These are phyloP conservation scores for Crenuchus spilurus DNA, from an alignment of 2,797 vertebrate species.

Conservation along the genomic window DNA sequence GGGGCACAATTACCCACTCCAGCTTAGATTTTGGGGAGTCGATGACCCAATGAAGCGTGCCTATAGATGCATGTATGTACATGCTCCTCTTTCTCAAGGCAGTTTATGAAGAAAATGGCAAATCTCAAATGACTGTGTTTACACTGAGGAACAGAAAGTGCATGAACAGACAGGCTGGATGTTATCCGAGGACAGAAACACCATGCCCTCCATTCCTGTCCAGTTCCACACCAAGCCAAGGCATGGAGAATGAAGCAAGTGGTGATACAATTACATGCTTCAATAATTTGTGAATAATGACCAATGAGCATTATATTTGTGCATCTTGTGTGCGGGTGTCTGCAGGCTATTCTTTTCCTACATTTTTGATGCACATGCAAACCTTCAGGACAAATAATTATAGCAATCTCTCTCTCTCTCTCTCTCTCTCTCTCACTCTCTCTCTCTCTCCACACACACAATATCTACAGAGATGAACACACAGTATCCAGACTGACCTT, in stretches of 20 bases:
- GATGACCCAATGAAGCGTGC: too few species aligned
- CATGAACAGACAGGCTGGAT: slow-evolving; percentile 3
- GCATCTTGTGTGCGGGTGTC: slow-evolving; percentile 9
- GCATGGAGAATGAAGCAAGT: slow-evolving; percentile 12
- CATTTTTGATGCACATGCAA: slow-evolving; percentile 31
- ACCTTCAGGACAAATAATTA: slow-evolving; percentile 30
- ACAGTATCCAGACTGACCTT: slow-evolving; percentile 42
- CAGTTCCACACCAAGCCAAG: slow-evolving; percentile 41
- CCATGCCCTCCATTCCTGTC: not conserved
- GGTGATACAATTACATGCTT: slow-evolving; percentile 24
- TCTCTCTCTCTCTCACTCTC: not conserved
- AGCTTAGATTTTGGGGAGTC: too few species aligned
- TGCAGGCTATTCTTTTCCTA: slow-evolving; percentile 4
- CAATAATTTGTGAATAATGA: slow-evolving; percentile 19
- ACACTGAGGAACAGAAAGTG: not conserved
- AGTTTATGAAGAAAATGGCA: not conserved
- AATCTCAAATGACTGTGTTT: slow-evolving; percentile 23
- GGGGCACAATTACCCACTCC: too few species aligned
- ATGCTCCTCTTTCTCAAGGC: not conserved
- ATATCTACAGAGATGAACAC: slow-evolving; percentile 5
- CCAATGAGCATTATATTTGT: slow-evolving; percentile 17
- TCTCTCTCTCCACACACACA: not conserved
- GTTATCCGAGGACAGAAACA: slow-evolving; percentile 13
- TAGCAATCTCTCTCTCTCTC: not conserved
- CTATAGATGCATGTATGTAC: not conserved